phyloP scores from a whole-genome alignment of 2,113 vertebrate species.

The Salvelinus fontinalis region DNA sequence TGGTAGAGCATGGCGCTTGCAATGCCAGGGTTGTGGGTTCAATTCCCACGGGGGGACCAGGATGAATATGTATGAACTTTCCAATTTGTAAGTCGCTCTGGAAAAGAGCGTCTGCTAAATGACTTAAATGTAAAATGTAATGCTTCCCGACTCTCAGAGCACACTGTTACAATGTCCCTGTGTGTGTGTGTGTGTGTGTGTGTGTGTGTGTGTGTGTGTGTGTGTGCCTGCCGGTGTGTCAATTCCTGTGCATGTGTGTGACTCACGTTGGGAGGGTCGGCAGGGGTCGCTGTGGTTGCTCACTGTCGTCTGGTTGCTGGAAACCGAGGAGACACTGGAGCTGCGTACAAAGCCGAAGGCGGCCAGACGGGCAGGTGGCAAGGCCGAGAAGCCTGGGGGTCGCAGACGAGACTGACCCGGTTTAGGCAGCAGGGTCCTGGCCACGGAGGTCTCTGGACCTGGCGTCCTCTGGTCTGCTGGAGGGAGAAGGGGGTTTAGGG shows the following conservation, averaged over 20 bases:
- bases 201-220: background rate
- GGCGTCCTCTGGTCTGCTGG: slow-evolving; percentile 81
- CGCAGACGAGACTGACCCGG: slow-evolving; percentile 87
- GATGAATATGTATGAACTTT: too few species aligned
- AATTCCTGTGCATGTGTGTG: background rate
- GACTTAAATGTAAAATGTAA: too few species aligned
- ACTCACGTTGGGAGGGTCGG: slow-evolving; percentile 82
- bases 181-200: background rate
- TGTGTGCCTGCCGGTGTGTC: background rate
- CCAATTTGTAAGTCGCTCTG: too few species aligned
- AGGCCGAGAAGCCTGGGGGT: slow-evolving; percentile 86
- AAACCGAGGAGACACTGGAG: slow-evolving; percentile 86
- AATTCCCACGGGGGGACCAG: too few species aligned
- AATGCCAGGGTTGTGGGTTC: too few species aligned
- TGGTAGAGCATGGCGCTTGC: too few species aligned
- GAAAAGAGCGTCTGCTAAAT: too few species aligned
- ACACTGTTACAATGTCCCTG: background rate
- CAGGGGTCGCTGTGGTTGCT: slow-evolving; percentile 83
- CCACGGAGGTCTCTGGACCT: slow-evolving; percentile 65
- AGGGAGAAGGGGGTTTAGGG: background rate
- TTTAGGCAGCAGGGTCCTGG: slow-evolving; percentile 82
- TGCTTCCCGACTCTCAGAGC: too few species aligned
- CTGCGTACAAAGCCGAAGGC: slow-evolving; percentile 87
- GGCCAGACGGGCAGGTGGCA: slow-evolving; percentile 83
- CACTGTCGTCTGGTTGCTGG: slow-evolving; percentile 85